Percentiles rank a stretch among this genome's conserved stretches.
Evolutionary conservation across 1,140 invertebrate genomes (phyloP).

Genomic region (Pogonognathellus flavescens): DNA sequence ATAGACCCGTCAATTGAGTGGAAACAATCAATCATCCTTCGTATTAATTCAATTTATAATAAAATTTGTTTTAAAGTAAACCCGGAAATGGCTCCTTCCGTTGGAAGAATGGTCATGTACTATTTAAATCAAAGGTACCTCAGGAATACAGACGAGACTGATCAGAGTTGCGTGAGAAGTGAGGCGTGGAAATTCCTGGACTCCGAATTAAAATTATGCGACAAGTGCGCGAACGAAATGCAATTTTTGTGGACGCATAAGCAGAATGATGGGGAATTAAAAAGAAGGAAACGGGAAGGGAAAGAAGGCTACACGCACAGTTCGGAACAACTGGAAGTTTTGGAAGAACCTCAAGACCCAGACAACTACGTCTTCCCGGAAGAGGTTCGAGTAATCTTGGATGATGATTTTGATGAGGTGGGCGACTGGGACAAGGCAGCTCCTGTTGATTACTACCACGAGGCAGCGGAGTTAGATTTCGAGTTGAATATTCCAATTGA

Average conservation of each 20-base stretch:
- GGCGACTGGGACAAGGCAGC: neutral
- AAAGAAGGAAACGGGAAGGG: neutral
- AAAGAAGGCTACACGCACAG: neutral
- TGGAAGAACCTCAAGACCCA: neutral
- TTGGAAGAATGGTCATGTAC: neutral
- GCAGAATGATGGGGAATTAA: neutral
- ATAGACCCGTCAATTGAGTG: neutral
- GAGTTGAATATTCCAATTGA: slow-evolving; percentile 5
- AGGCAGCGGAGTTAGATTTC: neutral
- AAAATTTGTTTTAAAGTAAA: neutral
- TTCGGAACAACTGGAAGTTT: neutral
- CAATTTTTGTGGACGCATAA: neutral
- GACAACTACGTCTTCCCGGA: neutral
- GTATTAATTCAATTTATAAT: neutral
- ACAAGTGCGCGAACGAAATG: neutral
- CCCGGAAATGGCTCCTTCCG: neutral
- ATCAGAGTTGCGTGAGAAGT: neutral
- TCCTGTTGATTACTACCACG: too few relatives aligned
- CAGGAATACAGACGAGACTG: neutral
- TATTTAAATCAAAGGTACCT: neutral
- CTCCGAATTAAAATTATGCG: neutral
- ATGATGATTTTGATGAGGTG: too few relatives aligned
- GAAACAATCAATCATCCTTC: neutral
- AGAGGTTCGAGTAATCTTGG: neutral
- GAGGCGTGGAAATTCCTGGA: neutral